Base-by-base conservation (phyloP, 1,140 invertebrate species). In the Heliconius congener region DNA sequence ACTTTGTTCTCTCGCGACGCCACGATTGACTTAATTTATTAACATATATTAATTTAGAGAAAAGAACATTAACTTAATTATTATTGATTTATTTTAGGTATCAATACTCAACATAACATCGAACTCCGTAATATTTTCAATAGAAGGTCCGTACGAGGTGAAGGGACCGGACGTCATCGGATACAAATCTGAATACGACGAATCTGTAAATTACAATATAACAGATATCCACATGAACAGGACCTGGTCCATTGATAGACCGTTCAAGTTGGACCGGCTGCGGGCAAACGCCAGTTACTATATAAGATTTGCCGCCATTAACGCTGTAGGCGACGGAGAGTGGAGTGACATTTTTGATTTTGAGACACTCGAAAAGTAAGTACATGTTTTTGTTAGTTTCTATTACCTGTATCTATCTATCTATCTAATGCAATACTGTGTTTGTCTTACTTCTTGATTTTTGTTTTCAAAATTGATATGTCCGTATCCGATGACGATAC, bases 281-380 rank as follows among this genome's bases (percentile, higher is more conserved):
- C 88, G 85, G 72, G 85, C 90, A 1, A 90, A 90, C 27, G 90
- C 87, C 4, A 89, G 84, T 9, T 93, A 94, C 79, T 82, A 77
- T 18, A 84, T 94, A n/a, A 92, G 79, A 76, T 93, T 94, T 73
- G 91, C 91, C 4, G 91, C 91, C 8, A 78, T 91, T 9, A 94
- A 93, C 72, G 81, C 84, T 37, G 91, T 92, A 42, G 92, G 91
- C 0, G 74, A 78, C 2, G 89, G 93, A 19, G 42, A 75, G 23
- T 94, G 89, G 89, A 88, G 86, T 74, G 82, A 88, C 18, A 79
- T 73, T 11, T 39, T 87, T 0, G 79, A 85, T 34, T 92, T 94
- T 78, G 70, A 71, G 42, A 94, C 93, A 19, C 82, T 88, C 13
- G 88, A 91, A 78, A 91, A 87, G 93, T 94, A 88, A 91, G 88